Conservation (phyloP, 2,888 invertebrate genomes). For the Tipula confusa region DNA sequence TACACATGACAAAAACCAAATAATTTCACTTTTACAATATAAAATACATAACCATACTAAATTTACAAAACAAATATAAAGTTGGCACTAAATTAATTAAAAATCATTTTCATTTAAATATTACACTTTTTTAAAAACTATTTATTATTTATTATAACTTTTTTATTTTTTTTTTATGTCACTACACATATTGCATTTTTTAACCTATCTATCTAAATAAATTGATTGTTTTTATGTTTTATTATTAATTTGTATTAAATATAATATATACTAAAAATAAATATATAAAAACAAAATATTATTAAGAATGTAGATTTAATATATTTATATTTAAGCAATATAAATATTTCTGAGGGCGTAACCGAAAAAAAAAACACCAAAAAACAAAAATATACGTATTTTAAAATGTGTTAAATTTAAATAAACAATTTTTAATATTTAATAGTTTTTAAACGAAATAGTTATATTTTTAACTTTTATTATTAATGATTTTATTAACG, state of each 20-base stretch:
- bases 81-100: not conserved
- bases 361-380: slow-evolving; percentile 20
- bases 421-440: not conserved
- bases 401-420: not conserved
- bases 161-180: not conserved
- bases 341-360: not conserved
- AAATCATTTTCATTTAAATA: not conserved
- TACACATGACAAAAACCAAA: not conserved
- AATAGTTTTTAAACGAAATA: too few species aligned
- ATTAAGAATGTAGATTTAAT: not conserved
- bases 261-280: not conserved
- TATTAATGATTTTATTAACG: too few species aligned
- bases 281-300: not conserved
- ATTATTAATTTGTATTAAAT: not conserved
- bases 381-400: not conserved
- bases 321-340: not conserved
- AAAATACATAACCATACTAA: not conserved
- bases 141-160: slow-evolving; percentile 25
- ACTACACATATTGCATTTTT: not conserved
- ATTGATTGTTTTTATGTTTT: not conserved
- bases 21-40: not conserved
- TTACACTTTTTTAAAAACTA: not conserved
- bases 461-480: too few species aligned
- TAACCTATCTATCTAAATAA: not conserved
- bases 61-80: slow-evolving; percentile 8